A percentile compares a stretch with the other conserved stretches of the same genome.
Evolutionary conservation across 2,797 vertebrate species (phyloP).

Genomic region (Mormyrus hasselquistii): DNA sequence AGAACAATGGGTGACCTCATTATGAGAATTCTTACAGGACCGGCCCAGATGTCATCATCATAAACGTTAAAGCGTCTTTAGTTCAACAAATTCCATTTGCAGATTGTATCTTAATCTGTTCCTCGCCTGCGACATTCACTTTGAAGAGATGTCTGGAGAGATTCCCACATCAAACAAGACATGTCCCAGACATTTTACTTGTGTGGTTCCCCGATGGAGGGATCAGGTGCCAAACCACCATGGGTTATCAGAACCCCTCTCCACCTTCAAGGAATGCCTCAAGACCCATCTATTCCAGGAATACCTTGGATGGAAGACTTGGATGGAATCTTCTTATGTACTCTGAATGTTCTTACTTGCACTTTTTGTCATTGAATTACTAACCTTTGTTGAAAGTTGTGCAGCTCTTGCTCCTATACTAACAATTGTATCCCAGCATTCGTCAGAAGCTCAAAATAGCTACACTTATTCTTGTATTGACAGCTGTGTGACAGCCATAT

Average conservation of each 20-base stretch:
- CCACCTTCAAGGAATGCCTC: neutral
- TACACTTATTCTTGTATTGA: neutral
- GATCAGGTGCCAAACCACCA: neutral
- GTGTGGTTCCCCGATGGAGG: neutral
- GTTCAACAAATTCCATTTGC: neutral
- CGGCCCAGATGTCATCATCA: neutral
- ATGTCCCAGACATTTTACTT: neutral
- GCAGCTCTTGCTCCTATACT: neutral
- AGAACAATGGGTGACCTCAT: neutral
- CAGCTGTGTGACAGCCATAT: neutral
- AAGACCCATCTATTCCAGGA: neutral
- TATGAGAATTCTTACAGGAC: neutral
- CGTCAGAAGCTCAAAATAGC: neutral
- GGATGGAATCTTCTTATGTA: neutral
- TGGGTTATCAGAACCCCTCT: neutral
- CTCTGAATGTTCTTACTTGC: neutral
- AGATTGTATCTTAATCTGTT: neutral
- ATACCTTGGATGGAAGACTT: neutral
- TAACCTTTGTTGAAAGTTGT: neutral
- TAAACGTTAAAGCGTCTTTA: neutral
- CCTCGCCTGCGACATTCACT: neutral
- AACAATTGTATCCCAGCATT: neutral
- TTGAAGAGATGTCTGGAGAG: neutral
- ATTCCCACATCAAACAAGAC: neutral
- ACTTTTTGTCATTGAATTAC: neutral